Evolutionary conservation across 2,888 invertebrate genomes (phyloP).

Genomic region (Limnephilus auricula): DNA sequence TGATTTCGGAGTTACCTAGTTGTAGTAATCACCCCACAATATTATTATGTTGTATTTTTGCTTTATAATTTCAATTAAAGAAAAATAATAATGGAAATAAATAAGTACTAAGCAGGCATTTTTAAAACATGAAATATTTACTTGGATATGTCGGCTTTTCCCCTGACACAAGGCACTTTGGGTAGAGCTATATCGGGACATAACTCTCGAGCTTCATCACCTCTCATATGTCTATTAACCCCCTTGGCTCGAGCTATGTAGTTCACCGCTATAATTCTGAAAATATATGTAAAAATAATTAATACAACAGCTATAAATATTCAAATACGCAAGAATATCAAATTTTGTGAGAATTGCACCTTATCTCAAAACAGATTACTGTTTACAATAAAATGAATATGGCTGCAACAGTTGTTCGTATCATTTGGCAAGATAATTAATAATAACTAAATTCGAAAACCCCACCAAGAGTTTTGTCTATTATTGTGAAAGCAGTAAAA

Average conservation of each 20-base stretch:
- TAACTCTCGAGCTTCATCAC: slow-evolving; percentile 91
- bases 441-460: background rate
- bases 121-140: slow-evolving; percentile 69
- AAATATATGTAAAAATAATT: slow-evolving; percentile 61
- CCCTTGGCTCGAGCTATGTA: slow-evolving; percentile 96
- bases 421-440: background rate
- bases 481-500: background rate
- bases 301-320: no score
- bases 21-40: no score
- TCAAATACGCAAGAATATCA: slow-evolving; percentile 44
- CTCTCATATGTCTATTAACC: slow-evolving; percentile 93
- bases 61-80: no score
- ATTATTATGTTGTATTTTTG: no score
- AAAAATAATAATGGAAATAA: background rate
- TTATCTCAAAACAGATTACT: slow-evolving; percentile 26
- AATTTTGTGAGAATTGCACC: background rate
- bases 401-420: background rate
- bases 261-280: slow-evolving; percentile 96
- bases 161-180: slow-evolving; percentile 90
- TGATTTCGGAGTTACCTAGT: no score
- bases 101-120: background rate
- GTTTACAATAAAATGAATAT: background rate
- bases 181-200: slow-evolving; percentile 93
- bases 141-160: slow-evolving; percentile 96
- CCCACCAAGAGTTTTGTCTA: background rate